phyloP scores from a whole-genome alignment of 2,113 vertebrate species.

The Elachura formosa region DNA sequence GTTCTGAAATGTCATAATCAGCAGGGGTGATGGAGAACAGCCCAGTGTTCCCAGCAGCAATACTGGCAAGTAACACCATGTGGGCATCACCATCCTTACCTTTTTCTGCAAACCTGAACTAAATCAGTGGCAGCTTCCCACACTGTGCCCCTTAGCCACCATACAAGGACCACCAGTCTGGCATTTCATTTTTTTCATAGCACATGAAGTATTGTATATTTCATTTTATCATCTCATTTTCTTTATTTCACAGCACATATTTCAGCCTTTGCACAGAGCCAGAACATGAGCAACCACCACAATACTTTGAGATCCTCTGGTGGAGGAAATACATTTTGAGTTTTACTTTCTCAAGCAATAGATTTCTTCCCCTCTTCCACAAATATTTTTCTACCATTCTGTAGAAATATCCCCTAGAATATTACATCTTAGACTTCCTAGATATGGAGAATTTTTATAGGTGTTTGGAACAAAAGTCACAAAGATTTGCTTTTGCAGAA shows the following conservation, averaged over 20 bases:
- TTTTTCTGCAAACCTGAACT: not conserved
- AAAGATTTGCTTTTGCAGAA: not conserved
- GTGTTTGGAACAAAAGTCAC: not conserved
- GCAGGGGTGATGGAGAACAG: not conserved
- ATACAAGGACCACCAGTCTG: accelerated
- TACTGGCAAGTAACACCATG: not conserved
- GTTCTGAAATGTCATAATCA: not conserved
- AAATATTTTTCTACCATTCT: not conserved
- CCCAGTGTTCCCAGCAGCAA: not conserved
- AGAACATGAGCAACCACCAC: accelerated
- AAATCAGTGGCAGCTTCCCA: not conserved
- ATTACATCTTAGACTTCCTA: not conserved
- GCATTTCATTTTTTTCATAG: too few relatives aligned
- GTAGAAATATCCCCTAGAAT: not conserved
- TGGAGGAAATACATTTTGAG: not conserved
- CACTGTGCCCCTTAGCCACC: accelerated
- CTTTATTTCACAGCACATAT: accelerated
- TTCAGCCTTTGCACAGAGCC: not conserved
- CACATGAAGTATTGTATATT: not conserved
- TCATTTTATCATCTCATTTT: not conserved
- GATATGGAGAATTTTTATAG: not conserved
- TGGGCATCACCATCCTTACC: not conserved
- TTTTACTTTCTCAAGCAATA: not conserved
- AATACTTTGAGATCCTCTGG: too few relatives aligned
- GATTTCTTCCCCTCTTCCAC: not conserved